A percentile compares a stretch with the other conserved stretches of the same genome.
Evolutionary conservation across 2,113 vertebrate species (phyloP).

Genomic region (Tretioscincus oriximinensis): DNA sequence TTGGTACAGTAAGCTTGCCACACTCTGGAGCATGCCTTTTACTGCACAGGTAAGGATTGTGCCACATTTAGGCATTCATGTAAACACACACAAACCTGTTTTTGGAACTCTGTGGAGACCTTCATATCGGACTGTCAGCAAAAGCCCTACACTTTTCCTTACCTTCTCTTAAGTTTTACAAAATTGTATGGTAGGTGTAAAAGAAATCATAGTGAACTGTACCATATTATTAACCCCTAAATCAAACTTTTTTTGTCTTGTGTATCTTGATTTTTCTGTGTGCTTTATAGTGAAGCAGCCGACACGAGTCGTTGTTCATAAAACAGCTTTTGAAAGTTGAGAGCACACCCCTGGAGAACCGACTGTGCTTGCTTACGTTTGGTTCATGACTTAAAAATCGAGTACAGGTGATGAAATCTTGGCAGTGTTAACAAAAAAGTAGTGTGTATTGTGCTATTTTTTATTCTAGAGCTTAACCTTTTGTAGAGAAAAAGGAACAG

Average conservation of each 20-base stretch:
- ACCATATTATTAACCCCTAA: conserved; percentile 94
- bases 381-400: conserved; percentile 99
- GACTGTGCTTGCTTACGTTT: conserved; percentile 99
- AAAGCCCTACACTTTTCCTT: conserved; percentile 80
- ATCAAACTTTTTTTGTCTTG: conserved; percentile 99
- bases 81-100: conserved; percentile 48
- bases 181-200: conserved; percentile 90
- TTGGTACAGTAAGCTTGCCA: conserved; percentile 73
- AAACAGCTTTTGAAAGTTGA: conserved; percentile 99
- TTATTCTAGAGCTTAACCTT: conserved; percentile 88
- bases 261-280: conserved; percentile 99
- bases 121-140: conserved; percentile 67
- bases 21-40: conserved; percentile 70
- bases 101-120: conserved; percentile 67
- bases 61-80: conserved; percentile 66
- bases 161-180: conserved; percentile 77
- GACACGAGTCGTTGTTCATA: conserved; percentile 99
- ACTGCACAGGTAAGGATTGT: conserved; percentile 82
- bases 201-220: conserved; percentile 93
- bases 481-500: conserved; percentile 84
- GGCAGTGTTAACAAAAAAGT: conserved; percentile 94
- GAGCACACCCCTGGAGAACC: conserved; percentile 99
- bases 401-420: conserved; percentile 99
- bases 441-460: conserved; percentile 99
- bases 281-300: conserved; percentile 99